Conservation (phyloP, 2,888 invertebrate genomes). For the Drosophila trichaetosa region DNA sequence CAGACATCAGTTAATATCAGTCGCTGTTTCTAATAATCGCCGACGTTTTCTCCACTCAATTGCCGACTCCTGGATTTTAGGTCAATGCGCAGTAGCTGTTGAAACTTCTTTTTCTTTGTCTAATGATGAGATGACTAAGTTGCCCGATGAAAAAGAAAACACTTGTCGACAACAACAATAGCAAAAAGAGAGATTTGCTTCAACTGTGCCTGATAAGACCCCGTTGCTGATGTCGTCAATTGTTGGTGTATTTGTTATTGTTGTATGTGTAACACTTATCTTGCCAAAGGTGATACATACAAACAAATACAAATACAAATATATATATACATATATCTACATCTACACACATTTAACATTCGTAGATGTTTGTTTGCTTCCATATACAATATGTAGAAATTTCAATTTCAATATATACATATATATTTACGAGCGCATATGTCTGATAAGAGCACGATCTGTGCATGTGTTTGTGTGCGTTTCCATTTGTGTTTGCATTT, state of each 20-base stretch:
- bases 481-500: slow-evolving; percentile 7
- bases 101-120: slow-evolving; percentile 14
- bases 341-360: not conserved
- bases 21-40: not conserved
- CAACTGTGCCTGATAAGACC: slow-evolving; percentile 22
- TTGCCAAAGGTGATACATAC: slow-evolving; percentile 14
- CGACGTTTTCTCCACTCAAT: slow-evolving; percentile 15
- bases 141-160: slow-evolving; percentile 21
- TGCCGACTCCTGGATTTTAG: slow-evolving; percentile 36
- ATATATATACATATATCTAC: not conserved
- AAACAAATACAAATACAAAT: not conserved
- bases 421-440: not conserved
- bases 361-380: slow-evolving; percentile 8
- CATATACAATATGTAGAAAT: slow-evolving; percentile 13
- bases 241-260: slow-evolving; percentile 12
- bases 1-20: not conserved
- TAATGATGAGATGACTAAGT: slow-evolving; percentile 29
- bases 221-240: not conserved
- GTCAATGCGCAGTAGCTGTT: slow-evolving; percentile 45
- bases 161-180: not conserved
- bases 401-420: slow-evolving; percentile 2
- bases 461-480: slow-evolving; percentile 1
- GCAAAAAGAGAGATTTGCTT: not conserved
- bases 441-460: slow-evolving; percentile 23
- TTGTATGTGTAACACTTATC: slow-evolving; percentile 19